These are phyloP conservation scores for Synanthedon andrenaeformis DNA, from an alignment of 2,888 invertebrate species.

Conservation along the genomic window DNA sequence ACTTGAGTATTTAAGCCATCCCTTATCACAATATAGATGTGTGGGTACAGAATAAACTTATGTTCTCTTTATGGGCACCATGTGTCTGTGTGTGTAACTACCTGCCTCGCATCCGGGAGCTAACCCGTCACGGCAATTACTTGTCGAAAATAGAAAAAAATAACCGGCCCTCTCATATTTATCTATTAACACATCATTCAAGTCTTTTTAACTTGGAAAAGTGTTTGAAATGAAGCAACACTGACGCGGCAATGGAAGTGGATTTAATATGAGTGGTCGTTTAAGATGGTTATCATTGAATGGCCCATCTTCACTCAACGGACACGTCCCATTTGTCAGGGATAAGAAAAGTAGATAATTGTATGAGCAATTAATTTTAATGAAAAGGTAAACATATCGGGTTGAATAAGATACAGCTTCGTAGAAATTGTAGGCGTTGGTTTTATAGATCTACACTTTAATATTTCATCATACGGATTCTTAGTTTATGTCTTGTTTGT, in stretches of 20 bases:
- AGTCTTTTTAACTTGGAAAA: conserved; percentile 21
- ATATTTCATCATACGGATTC: too few species aligned
- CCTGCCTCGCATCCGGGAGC: conserved; percentile 13
- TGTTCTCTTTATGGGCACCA: too few species aligned
- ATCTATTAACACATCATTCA: conserved; percentile 44
- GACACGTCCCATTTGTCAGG: conserved; percentile 29
- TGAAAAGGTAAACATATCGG: conserved; percentile 16
- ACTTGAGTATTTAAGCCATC: too few species aligned
- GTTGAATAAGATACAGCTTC: background rate
- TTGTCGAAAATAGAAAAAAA: conserved; percentile 43
- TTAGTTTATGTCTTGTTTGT: too few species aligned
- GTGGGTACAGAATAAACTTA: too few species aligned
- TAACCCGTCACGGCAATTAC: conserved; percentile 38
- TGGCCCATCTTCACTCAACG: conserved; percentile 19
- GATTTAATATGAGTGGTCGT: conserved; percentile 12
- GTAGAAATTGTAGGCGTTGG: too few species aligned
- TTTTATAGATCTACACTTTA: too few species aligned
- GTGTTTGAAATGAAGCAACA: conserved; percentile 13
- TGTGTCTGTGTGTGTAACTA: background rate
- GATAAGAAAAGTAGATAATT: conserved; percentile 35
- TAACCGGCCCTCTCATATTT: conserved; percentile 15
- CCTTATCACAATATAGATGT: too few species aligned
- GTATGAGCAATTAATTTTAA: conserved; percentile 41
- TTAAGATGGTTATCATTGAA: conserved; percentile 21
- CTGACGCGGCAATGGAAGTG: conserved; percentile 18